A percentile compares a stretch with the other conserved stretches of the same genome.
phyloP scores from a whole-genome alignment of 2,888 invertebrate genomes.

The Athetis lepigone region DNA sequence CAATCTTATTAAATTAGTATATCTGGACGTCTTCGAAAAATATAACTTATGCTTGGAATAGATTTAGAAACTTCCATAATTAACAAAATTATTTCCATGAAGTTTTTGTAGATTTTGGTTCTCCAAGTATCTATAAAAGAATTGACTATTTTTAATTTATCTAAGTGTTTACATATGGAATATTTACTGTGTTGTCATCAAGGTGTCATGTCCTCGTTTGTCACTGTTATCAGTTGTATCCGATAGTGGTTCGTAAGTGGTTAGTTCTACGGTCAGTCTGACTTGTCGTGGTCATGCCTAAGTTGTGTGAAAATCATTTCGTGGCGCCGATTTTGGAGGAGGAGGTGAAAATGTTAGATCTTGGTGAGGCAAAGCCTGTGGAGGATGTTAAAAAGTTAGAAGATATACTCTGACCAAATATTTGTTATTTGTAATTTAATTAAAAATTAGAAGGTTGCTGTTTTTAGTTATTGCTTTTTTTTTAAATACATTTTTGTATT shows the following conservation, averaged over 20 bases:
- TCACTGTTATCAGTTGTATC: conserved; percentile 17
- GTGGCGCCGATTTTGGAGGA: conserved; percentile 50
- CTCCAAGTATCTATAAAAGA: neutral
- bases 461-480: no score
- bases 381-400: no score
- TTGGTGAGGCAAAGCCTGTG: conserved; percentile 38
- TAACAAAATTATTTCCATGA: no score
- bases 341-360: conserved; percentile 28
- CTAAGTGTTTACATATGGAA: conserved; percentile 26
- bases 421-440: conserved; percentile 7
- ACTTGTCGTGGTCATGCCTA: conserved; percentile 15
- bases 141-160: conserved; percentile 1
- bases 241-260: neutral
- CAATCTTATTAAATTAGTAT: no score
- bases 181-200: conserved; percentile 16
- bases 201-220: conserved; percentile 14
- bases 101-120: no score
- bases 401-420: conserved; percentile 34
- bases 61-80: no score
- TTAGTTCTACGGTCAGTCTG: conserved; percentile 1
- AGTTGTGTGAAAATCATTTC: conserved; percentile 20
- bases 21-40: no score
- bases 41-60: no score
- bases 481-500: no score
- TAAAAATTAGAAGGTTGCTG: neutral